Evolutionary conservation across 1,140 invertebrate species (phyloP), one percentile per base, ranked within the genome.

Genomic region (Sitophilus oryzae): DNA sequence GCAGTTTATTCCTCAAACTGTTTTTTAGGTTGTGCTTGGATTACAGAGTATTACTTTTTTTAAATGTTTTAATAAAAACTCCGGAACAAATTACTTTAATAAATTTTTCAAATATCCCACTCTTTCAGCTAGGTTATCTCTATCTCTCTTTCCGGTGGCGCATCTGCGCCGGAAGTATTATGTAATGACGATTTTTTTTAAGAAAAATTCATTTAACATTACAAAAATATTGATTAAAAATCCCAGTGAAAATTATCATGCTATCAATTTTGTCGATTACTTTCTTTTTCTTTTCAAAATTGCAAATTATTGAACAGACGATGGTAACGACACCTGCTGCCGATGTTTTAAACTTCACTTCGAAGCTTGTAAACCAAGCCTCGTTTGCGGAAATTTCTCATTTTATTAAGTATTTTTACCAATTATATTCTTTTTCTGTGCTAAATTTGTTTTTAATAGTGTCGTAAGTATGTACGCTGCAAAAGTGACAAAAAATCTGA

Each of bases 241-340:
- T 34, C 15, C 15, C 20, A 36, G 30, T 47, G 16, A 8, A 54
- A 43, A 30, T 42, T 25, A 40, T 38, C 42, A 45, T 18, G 11
- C 14, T 47, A 38, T 14, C 18, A 52, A 19, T 37, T 52, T 52
- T 60, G 14, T 19, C 18, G 14, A 47, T 21, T 20, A 3, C 14
- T 19, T 44, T 44, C 15, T 22, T 11, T 34, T 56, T 47, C 55
- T 22, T 35, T 20, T 11, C 21, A 30, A 48, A 42, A 38, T 45
- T 41, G 45, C 10, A 36, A 30, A 48, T 44, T 56, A 48, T 43
- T 35, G 42, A 44, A 50, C 41, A 45, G 43, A 11, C 46, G 40
- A 46, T 44, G 37, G 30, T 36, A 56, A 51, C 60, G 63, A 63
- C 63, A 65, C 61, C 63, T 63, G 45, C 41, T 54, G 54, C 50